A percentile compares a stretch with the other conserved stretches of the same genome.
Evolutionary conservation across 2,797 vertebrate genomes (phyloP).

Genomic region (Hafferia zeledoni): DNA sequence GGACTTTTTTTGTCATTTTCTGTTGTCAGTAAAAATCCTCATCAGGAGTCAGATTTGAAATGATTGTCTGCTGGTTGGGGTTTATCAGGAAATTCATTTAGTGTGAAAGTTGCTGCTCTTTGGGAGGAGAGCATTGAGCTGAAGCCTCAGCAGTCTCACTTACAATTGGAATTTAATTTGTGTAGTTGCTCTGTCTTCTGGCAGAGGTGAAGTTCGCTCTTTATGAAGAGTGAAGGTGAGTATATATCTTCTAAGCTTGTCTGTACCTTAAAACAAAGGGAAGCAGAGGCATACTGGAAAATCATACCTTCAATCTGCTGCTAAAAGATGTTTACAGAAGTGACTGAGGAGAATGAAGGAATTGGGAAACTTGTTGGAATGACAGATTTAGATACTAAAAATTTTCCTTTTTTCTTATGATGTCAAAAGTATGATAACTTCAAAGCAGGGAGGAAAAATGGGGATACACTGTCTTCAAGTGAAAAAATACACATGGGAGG

Average conservation of each 20-base stretch:
- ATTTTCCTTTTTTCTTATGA: not conserved
- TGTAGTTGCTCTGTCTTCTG: not conserved
- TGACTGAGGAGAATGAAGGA: not conserved
- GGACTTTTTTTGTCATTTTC: not conserved
- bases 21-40: constrained; percentile 7
- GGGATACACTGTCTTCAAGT: not conserved
- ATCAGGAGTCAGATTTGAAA: not conserved
- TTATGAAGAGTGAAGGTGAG: not conserved
- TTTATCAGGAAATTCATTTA: not conserved
- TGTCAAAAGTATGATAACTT: not conserved
- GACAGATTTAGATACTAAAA: not conserved
- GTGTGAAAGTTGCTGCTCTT: not conserved
- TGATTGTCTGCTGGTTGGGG: not conserved
- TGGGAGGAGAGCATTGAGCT: not conserved
- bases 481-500: not conserved
- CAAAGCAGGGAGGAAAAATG: not conserved
- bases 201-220: not conserved
- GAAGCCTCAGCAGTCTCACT: not conserved
- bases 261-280: not conserved
- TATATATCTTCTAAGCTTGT: not conserved
- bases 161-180: not conserved
- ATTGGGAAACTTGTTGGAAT: not conserved
- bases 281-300: not conserved
- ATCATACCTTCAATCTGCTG: not conserved
- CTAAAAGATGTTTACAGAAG: not conserved